Evolutionary conservation across 1,140 invertebrate species (phyloP).

Genomic region (Agraylea sexmaculata): DNA sequence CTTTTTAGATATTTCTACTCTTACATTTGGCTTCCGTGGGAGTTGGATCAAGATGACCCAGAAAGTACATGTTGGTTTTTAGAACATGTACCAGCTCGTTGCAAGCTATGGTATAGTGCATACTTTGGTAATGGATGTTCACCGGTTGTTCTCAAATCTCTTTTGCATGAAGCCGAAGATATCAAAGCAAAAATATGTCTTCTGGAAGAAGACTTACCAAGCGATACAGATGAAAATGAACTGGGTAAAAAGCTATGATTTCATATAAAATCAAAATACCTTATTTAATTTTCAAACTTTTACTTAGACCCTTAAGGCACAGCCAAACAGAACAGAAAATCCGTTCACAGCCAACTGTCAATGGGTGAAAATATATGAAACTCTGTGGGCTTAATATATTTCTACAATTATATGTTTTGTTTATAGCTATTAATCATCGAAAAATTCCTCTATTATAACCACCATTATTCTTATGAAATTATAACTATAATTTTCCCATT

Average conservation of each 20-base stretch:
- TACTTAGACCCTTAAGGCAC: too few relatives aligned
- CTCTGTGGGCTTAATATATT: too few relatives aligned
- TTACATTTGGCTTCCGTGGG: conserved; percentile 19
- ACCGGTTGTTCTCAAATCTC: conserved; percentile 1
- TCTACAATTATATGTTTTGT: too few relatives aligned
- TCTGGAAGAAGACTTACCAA: conserved; percentile 12
- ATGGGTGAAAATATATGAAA: too few relatives aligned
- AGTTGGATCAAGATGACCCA: conserved; percentile 12
- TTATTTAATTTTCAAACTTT: too few relatives aligned
- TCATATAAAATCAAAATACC: too few relatives aligned
- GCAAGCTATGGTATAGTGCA: conserved; percentile 13
- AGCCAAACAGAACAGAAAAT: too few relatives aligned
- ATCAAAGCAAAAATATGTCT: conserved; percentile 8
- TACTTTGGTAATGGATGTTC: conserved; percentile 1
- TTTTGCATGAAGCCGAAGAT: conserved; percentile 10
- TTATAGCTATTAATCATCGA: too few relatives aligned
- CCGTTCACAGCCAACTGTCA: too few relatives aligned
- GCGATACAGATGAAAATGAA: conserved; percentile 15
- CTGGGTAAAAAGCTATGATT: neutral
- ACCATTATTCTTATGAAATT: too few relatives aligned
- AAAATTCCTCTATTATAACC: too few relatives aligned
- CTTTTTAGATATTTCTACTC: conserved; percentile 18
- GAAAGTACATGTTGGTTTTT: conserved; percentile 15
- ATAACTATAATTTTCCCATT: too few relatives aligned
- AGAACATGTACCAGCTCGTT: conserved; percentile 14